phyloP scores from a whole-genome alignment of 92 coral and sea anemone genomes.

The Palythoa grandis region DNA sequence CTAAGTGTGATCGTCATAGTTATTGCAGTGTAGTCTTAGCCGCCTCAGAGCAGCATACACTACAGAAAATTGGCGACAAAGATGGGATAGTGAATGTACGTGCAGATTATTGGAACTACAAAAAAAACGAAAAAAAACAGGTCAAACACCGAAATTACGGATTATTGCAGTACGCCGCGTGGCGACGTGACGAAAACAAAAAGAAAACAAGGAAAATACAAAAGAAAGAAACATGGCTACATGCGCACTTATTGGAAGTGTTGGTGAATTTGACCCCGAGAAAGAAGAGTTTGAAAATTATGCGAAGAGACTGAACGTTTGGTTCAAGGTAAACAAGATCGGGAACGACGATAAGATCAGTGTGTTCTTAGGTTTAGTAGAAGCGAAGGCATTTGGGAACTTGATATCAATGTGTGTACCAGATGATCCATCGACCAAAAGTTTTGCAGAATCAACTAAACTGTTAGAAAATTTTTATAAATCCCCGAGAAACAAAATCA shows the following conservation, averaged over 20 bases:
- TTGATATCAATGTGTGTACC: conserved; percentile 1
- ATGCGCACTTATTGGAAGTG: neutral
- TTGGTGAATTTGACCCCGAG: conserved; percentile 7
- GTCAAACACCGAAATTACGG: too few relatives aligned
- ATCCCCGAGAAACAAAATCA: conserved; percentile 10
- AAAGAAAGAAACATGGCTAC: neutral
- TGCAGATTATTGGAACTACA: too few relatives aligned
- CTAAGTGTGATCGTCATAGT: too few relatives aligned
- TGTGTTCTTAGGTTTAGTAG: neutral
- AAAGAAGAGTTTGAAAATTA: conserved; percentile 3
- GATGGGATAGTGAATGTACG: too few relatives aligned
- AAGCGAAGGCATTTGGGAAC: conserved; percentile 8
- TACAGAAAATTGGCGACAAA: too few relatives aligned
- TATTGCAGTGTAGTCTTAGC: too few relatives aligned
- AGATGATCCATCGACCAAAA: neutral
- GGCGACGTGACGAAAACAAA: neutral
- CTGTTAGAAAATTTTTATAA: conserved; percentile 5
- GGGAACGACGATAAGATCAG: conserved; percentile 10
- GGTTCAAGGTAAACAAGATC: conserved; percentile 15
- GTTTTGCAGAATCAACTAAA: neutral
- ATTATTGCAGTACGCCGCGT: too few relatives aligned
- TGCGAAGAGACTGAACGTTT: conserved; percentile 12
- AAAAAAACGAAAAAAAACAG: too few relatives aligned
- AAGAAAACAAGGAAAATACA: too few relatives aligned
- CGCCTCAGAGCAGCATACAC: too few relatives aligned